Conservation (phyloP, 2,888 invertebrate genomes). For the Alloscopus bannaensis region DNA sequence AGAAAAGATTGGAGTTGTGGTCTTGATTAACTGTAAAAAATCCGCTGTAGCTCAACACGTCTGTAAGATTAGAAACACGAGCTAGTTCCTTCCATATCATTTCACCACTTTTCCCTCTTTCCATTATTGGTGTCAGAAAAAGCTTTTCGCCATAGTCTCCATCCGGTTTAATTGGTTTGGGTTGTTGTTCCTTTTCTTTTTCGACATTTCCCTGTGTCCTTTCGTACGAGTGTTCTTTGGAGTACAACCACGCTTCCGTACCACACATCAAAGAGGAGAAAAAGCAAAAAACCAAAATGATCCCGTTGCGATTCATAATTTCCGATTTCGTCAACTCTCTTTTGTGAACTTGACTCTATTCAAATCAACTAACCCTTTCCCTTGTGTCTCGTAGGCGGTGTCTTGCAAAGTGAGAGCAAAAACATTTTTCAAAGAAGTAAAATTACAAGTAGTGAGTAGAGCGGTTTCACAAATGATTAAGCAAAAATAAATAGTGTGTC, state of each 20-base stretch:
- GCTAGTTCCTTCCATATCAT: slow-evolving; percentile 76
- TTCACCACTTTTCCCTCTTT: slow-evolving; percentile 82
- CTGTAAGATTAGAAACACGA: slow-evolving; percentile 74
- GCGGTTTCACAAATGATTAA: no score
- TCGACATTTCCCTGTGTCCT: neutral
- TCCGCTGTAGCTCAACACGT: slow-evolving; percentile 84
- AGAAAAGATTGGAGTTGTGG: slow-evolving; percentile 89
- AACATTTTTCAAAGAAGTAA: no score
- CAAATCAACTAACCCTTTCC: no score
- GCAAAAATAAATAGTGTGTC: no score
- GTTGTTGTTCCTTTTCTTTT: neutral
- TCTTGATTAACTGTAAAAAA: slow-evolving; percentile 89
- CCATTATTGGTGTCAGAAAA: slow-evolving; percentile 85
- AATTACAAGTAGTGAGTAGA: no score
- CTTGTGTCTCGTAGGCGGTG: no score
- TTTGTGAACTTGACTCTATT: no score
- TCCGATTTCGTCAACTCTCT: no score
- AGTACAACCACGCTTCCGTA: slow-evolving; percentile 40
- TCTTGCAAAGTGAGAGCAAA: no score
- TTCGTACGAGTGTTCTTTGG: slow-evolving; percentile 40
- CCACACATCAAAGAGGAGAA: no score
- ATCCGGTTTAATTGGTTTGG: slow-evolving; percentile 31
- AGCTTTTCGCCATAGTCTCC: slow-evolving; percentile 75
- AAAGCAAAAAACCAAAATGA: no score
- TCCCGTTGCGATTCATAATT: no score